Evolutionary conservation across 2,797 vertebrate species (phyloP), one percentile per base, ranked within the genome.

Genomic region (Spinibarbus caldwelli): DNA sequence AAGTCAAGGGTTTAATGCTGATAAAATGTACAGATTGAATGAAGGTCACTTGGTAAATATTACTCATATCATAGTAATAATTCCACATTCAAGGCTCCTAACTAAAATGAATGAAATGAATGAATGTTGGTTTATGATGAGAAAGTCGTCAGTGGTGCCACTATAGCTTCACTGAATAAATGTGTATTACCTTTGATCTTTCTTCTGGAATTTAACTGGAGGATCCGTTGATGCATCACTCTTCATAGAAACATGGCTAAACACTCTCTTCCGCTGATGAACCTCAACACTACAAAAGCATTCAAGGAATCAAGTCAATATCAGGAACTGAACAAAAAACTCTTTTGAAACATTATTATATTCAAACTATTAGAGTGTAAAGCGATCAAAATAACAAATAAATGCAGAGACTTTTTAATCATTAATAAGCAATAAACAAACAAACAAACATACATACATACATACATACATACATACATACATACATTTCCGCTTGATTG

Each of bases 191-290:
- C 72, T 8, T 59, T 81, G 52, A 43, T 82, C 62, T 70, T 31
- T 73, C 41, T 64, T 6, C 68, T 54, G 59, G n/a, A 85, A 68
- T 76, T 49, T 75, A n/a, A 76, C 0, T 34, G 84, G 78, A 81
- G 47, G 59, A 17, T 81, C 14, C 84, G 81, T 86, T 64, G 78
- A 86, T 0, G 45, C 36, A 41, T 34, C 26, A 43, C 84, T 86
- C 47, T 73, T 78, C 72, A 86, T 67, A 7, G 78, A 88, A 78
- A 72, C 12, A 66, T 45, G 71, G 75, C 81, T 78, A 21, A 67
- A 38, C 34, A 49, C 59, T 67, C 82, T 75, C 38, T 67, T 59
- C 26, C 64, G 15, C n/a, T 52, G 76, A 41, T 52, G 76, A 41
- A 54, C 57, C 34, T 70, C 79, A 36, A 43, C 79, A 57, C 85